Base-by-base conservation (phyloP, 2,797 vertebrate genomes). In the Siniperca scherzeri region DNA sequence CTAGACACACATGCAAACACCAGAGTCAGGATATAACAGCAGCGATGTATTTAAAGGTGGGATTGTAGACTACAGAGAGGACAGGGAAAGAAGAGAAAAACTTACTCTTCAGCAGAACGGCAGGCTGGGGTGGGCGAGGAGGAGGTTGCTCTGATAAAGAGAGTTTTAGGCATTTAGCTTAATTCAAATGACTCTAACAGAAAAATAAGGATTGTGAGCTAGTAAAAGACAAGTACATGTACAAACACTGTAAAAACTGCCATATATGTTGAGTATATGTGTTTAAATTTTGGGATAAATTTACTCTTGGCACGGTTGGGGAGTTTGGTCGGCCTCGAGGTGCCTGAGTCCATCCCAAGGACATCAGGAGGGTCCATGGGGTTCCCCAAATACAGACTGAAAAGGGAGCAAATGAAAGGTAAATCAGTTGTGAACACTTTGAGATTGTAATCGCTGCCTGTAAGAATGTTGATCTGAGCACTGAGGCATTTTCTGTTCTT, bases 301-400 rank as follows among this genome's bases (percentile, higher is more conserved):
- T 72, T 91, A 99, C 98, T 99, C 96, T 97, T 99, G 74, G 96
- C 79, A 61, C 98, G 97, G 90, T 97, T 97, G 44, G 97, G 97
- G 70, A 98, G 97, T 84, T 97, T 98, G 19, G 97, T 97, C 40
- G 97, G 97, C 78, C 95, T 96, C 25, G 97, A 93, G 25, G 85
- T 33, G 2, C 94, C 96, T 0, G 95, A 92, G 12, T 98, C 97
- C 90, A 98, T 93, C 2, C 97, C 98, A 73, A 99, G 94, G 84
- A 99, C 86, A 83, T 99, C 98, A 2, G 98, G 99, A 64, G 99
- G 99, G 81, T 99, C 98, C 99, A 99, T 98, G 72, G 99, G 99
- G 91, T 99, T 99, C 82, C 99, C 98, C 93, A 99, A 93, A 91
- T 99, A 99, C 66, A 99, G 91, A 89, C 99, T 99, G 89, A 21